Evolutionary conservation across 2,797 vertebrate species (phyloP), one percentile per base, ranked within the genome.

Genomic region (Hippocampus kuda): DNA sequence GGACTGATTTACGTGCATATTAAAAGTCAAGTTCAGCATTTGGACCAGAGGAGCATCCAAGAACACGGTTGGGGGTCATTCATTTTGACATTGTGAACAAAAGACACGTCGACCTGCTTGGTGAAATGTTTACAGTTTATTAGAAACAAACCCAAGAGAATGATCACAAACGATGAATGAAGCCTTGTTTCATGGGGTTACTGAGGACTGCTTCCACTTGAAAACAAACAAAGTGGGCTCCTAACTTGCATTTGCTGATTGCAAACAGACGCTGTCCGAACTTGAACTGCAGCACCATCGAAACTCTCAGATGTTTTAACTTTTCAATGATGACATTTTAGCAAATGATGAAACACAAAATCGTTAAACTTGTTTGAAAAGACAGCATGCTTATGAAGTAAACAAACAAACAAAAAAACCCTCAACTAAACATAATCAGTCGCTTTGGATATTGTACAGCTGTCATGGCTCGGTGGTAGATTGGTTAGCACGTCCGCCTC

Each of bases 11-110:
- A 61, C 27, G 24, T 59, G 26, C 30, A 13, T 59, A 83, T 83
- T 81, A 83, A 49, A 65, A 57, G 70, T 84, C 83, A 86, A 87
- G 79, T 77, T 84, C 54, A 77, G 54, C 57, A 71, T 79, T 74
- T 65, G 61, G 49, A 73, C 49, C 13, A 2, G 48, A 54, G 48
- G 41, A 77, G 20, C 1, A 12, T 72, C 81, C 80, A 88, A 85
- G 81, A 77, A 86, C 74, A 75, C 0, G 57, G 76, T 73, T 26
- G 68, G 66, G 68, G 77, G 78, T 80, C 48, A 48, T 22, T 75
- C 82, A 85, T 81, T 80, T 38, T 87, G 82, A 79, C 73, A n/a
- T 67, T 68, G 56, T 71, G 60, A 77, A 79, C 75, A 72, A 76
- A 77, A 77, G 51, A 77, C 71, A 77, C 54, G 79, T 75, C 68